Evolutionary conservation across 1,140 invertebrate species (phyloP).

Genomic region (Heliconius congener): DNA sequence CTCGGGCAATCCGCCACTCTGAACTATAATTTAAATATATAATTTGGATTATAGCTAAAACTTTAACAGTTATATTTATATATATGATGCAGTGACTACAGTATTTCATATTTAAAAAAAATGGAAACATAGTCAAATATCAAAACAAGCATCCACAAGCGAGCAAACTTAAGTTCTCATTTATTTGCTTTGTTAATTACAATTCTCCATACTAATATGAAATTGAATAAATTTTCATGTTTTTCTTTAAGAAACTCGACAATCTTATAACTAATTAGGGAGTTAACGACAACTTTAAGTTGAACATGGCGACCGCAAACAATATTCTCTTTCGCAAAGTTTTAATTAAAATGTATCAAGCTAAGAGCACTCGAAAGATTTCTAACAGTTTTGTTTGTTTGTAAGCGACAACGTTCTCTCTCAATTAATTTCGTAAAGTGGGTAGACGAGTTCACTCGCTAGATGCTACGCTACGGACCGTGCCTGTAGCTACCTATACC

Average conservation of each 20-base stretch:
- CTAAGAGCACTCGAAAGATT: conserved; percentile 55
- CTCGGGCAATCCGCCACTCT: too few species aligned
- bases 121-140: too few species aligned
- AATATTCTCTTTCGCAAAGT: conserved; percentile 62
- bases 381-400: conserved; percentile 59
- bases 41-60: too few species aligned
- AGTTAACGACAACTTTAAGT: conserved; percentile 14
- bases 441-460: conserved; percentile 48
- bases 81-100: too few species aligned
- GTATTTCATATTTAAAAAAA: too few species aligned
- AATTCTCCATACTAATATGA: background rate
- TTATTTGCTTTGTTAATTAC: background rate
- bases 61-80: too few species aligned
- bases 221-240: background rate
- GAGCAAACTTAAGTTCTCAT: too few species aligned
- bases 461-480: conserved; percentile 55
- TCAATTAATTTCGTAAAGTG: conserved; percentile 72
- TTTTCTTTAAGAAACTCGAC: conserved; percentile 4
- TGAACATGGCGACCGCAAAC: conserved; percentile 39
- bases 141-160: too few species aligned
- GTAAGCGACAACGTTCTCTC: conserved; percentile 59
- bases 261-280: background rate
- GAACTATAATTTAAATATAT: too few species aligned
- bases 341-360: conserved; percentile 76
- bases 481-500: conserved; percentile 40